phyloP scores from a whole-genome alignment of 1,140 invertebrate species.

The Marisa cornuarietis region DNA sequence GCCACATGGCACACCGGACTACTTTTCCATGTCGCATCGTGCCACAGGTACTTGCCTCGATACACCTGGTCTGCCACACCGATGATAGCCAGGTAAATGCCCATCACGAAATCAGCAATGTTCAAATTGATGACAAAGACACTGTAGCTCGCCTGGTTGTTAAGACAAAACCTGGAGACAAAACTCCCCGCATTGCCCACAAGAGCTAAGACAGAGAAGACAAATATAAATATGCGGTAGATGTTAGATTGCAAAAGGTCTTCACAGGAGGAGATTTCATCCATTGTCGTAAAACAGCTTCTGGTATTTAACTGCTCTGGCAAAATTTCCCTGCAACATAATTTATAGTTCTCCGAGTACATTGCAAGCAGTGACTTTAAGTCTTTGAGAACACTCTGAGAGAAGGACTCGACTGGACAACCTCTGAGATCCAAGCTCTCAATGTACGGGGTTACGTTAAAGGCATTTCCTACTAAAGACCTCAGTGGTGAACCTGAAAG shows the following conservation, averaged over 20 bases:
- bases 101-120: constrained; percentile 50
- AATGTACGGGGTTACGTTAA: background rate
- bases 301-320: background rate
- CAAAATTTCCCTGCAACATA: background rate
- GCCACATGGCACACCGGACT: constrained; percentile 40
- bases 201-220: constrained; percentile 29
- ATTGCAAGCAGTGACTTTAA: background rate
- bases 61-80: constrained; percentile 40
- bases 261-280: constrained; percentile 6
- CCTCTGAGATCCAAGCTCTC: background rate
- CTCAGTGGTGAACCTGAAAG: background rate
- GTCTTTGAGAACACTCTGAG: background rate
- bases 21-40: constrained; percentile 38
- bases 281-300: background rate
- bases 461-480: background rate
- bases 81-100: constrained; percentile 48
- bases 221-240: constrained; percentile 30
- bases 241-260: background rate
- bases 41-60: constrained; percentile 37
- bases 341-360: background rate
- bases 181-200: constrained; percentile 39
- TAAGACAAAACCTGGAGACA: constrained; percentile 7
- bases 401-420: too few relatives aligned
- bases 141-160: constrained; percentile 7
- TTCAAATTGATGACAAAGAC: constrained; percentile 41